Evolutionary conservation across 2,888 invertebrate species (phyloP).

Genomic region (Drosophila algonquin): DNA sequence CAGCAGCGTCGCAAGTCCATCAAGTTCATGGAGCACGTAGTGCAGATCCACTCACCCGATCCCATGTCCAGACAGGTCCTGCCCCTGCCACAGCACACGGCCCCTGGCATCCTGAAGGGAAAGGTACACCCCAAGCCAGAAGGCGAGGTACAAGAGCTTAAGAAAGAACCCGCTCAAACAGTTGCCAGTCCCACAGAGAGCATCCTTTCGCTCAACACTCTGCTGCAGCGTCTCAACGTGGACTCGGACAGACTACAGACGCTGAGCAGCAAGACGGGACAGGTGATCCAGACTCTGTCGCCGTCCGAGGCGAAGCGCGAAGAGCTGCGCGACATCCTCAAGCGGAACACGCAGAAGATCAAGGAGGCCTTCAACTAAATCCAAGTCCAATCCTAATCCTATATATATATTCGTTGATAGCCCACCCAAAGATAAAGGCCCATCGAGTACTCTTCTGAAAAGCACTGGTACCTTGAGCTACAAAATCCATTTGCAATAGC

Average conservation of each 20-base stretch:
- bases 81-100: neutral
- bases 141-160: neutral
- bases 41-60: slow-evolving; percentile 56
- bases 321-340: slow-evolving; percentile 66
- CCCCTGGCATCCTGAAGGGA: neutral
- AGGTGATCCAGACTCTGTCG: slow-evolving; percentile 62
- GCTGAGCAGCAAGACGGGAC: slow-evolving; percentile 61
- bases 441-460: neutral
- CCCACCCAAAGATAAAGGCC: neutral
- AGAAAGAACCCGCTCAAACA: neutral
- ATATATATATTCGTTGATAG: neutral
- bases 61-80: neutral
- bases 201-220: slow-evolving; percentile 18
- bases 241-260: slow-evolving; percentile 54
- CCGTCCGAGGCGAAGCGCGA: slow-evolving; percentile 63
- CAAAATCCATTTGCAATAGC: neutral
- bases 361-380: slow-evolving; percentile 68
- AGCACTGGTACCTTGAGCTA: neutral
- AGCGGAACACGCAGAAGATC: slow-evolving; percentile 66
- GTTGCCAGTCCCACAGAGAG: neutral
- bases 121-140: neutral
- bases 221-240: slow-evolving; percentile 54
- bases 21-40: slow-evolving; percentile 71
- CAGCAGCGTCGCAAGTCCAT: slow-evolving; percentile 60
- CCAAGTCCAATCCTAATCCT: neutral